These are phyloP conservation scores for Gonocerus acuteangulatus DNA, from an alignment of 2,888 invertebrate genomes.

Conservation along the genomic window DNA sequence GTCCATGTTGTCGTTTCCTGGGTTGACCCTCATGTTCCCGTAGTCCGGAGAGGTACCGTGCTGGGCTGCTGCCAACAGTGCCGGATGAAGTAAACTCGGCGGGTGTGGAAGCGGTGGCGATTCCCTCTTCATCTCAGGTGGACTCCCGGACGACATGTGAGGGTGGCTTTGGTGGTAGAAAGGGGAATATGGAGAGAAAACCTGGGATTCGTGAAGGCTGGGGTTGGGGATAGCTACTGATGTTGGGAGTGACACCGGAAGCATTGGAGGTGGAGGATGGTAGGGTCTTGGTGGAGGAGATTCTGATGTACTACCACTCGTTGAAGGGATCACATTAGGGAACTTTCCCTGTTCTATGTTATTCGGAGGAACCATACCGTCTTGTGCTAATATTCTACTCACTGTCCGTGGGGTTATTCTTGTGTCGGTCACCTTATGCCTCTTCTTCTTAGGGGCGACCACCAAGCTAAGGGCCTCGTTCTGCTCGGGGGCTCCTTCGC, in stretches of 20 bases:
- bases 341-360: slow-evolving; percentile 43
- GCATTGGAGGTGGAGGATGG: slow-evolving; percentile 68
- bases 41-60: slow-evolving; percentile 76
- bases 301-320: slow-evolving; percentile 41
- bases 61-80: slow-evolving; percentile 73
- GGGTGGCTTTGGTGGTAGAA: slow-evolving; percentile 58
- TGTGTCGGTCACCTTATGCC: slow-evolving; percentile 92
- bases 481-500: slow-evolving; percentile 64
- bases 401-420: slow-evolving; percentile 85
- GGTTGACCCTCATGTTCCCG: slow-evolving; percentile 54
- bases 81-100: slow-evolving; percentile 76
- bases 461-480: slow-evolving; percentile 91
- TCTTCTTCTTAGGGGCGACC: slow-evolving; percentile 90
- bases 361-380: slow-evolving; percentile 53
- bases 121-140: slow-evolving; percentile 65
- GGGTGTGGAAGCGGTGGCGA: slow-evolving; percentile 74
- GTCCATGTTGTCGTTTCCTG: slow-evolving; percentile 73
- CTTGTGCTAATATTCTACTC: slow-evolving; percentile 74
- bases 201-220: slow-evolving; percentile 87
- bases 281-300: slow-evolving; percentile 59
- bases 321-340: slow-evolving; percentile 35
- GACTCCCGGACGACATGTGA: slow-evolving; percentile 42
- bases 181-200: slow-evolving; percentile 85
- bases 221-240: slow-evolving; percentile 96
- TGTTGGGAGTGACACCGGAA: slow-evolving; percentile 83